Percentiles rank a stretch among this genome's conserved stretches.
These are phyloP conservation scores for Melozone crissalis DNA, from an alignment of 2,113 vertebrate species.

Conservation along the genomic window DNA sequence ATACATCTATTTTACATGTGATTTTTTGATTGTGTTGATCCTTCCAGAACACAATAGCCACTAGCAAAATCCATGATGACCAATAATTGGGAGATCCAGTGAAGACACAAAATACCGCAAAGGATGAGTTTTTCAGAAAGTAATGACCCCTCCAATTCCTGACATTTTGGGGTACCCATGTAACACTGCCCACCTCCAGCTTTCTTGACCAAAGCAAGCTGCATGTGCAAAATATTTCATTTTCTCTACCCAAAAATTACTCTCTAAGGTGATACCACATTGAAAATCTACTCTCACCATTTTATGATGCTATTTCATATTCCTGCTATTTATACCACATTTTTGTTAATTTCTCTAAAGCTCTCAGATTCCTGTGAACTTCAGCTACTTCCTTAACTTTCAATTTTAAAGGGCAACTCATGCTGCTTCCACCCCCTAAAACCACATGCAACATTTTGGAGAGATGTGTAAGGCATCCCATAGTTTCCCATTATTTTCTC, in stretches of 20 bases:
- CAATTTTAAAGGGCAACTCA: not conserved
- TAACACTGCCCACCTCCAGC: not conserved
- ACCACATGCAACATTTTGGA: not conserved
- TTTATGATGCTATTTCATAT: not conserved
- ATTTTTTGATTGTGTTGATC: not conserved
- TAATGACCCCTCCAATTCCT: not conserved
- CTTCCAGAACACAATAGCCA: not conserved
- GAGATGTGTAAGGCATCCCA: not conserved
- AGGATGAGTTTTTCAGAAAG: not conserved
- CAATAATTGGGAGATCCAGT: accelerated
- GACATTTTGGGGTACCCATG: not conserved
- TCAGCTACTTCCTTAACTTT: not conserved
- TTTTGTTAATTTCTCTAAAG: not conserved
- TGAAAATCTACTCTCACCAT: not conserved
- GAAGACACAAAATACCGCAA: not conserved
- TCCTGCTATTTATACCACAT: not conserved
- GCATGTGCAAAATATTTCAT: accelerated
- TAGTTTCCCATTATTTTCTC: not conserved
- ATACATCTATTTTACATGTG: not conserved
- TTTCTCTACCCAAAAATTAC: not conserved
- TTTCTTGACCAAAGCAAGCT: not conserved
- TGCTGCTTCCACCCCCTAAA: not conserved
- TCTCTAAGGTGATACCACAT: not conserved
- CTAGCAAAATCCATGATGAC: not conserved
- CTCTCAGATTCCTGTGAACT: not conserved